Evolutionary conservation across 2,797 vertebrate genomes (phyloP).

Genomic region (Prunella strophiata): DNA sequence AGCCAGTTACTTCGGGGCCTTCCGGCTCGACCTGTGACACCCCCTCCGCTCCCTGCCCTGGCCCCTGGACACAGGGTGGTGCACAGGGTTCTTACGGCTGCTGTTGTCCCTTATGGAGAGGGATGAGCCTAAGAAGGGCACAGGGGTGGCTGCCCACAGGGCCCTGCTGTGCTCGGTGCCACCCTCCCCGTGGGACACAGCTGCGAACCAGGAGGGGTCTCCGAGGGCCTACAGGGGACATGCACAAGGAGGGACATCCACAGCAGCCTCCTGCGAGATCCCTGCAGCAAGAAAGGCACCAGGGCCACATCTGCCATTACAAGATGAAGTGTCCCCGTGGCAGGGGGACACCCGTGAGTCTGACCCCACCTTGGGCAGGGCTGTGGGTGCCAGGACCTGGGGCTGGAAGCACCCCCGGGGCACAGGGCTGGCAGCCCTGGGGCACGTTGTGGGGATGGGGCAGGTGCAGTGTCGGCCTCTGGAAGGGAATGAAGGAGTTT

Average conservation of each 20-base stretch:
- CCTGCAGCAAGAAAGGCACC: neutral
- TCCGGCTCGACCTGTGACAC: slow-evolving; percentile 84
- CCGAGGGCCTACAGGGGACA: fast-evolving
- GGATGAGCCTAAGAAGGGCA: neutral
- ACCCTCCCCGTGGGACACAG: neutral
- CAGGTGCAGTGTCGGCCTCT: neutral
- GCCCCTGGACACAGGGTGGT: neutral
- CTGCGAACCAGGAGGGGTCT: fast-evolving
- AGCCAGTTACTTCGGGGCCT: slow-evolving; percentile 88
- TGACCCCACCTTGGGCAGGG: neutral
- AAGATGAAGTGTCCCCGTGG: fast-evolving
- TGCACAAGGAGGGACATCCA: fast-evolving
- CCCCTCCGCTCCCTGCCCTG: neutral
- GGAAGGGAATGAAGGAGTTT: neutral
- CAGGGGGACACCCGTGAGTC: too few relatives aligned
- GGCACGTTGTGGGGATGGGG: neutral
- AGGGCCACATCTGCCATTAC: neutral
- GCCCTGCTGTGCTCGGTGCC: neutral
- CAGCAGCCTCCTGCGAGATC: neutral
- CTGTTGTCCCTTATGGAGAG: fast-evolving
- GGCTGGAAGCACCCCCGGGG: neutral
- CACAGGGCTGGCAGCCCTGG: neutral
- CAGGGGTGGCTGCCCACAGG: fast-evolving
- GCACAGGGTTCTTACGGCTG: fast-evolving
- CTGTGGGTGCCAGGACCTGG: fast-evolving